A percentile compares a stretch with the other conserved stretches of the same genome.
Evolutionary conservation across 1,140 invertebrate species (phyloP).

Genomic region (Pogonomyrmex barbatus): DNA sequence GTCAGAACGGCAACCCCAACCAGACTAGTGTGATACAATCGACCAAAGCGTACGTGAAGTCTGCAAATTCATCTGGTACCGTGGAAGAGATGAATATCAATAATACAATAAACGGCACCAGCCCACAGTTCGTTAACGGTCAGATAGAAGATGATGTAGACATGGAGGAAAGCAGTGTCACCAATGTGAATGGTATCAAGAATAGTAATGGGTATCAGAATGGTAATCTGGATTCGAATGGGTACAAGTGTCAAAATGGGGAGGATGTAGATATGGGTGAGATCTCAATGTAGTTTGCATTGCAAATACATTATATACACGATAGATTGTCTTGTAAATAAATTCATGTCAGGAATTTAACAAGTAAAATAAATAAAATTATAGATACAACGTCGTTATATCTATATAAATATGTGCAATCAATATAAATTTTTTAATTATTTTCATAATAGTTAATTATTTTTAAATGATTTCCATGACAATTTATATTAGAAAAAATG

Average conservation of each 20-base stretch:
- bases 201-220: constrained; percentile 89
- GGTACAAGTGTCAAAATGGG: constrained; percentile 85
- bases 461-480: too few relatives aligned
- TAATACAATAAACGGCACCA: constrained; percentile 82
- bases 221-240: constrained; percentile 86
- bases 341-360: not conserved
- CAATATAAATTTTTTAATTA: not conserved
- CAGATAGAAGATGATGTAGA: constrained; percentile 85
- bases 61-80: constrained; percentile 81
- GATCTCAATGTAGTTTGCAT: constrained; percentile 57
- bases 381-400: not conserved
- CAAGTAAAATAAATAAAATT: not conserved
- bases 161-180: constrained; percentile 83
- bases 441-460: not conserved
- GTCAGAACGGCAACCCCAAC: constrained; percentile 85
- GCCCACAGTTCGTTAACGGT: constrained; percentile 82
- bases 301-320: not conserved
- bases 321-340: not conserved
- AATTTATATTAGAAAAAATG: not conserved
- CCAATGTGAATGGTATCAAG: constrained; percentile 80
- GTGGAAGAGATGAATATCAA: constrained; percentile 85
- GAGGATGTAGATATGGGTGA: constrained; percentile 90
- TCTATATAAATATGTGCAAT: not conserved
- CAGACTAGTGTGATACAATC: constrained; percentile 92
- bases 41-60: constrained; percentile 88